Base-by-base conservation (phyloP, 2,888 invertebrate species). In the Plusia festucae region DNA sequence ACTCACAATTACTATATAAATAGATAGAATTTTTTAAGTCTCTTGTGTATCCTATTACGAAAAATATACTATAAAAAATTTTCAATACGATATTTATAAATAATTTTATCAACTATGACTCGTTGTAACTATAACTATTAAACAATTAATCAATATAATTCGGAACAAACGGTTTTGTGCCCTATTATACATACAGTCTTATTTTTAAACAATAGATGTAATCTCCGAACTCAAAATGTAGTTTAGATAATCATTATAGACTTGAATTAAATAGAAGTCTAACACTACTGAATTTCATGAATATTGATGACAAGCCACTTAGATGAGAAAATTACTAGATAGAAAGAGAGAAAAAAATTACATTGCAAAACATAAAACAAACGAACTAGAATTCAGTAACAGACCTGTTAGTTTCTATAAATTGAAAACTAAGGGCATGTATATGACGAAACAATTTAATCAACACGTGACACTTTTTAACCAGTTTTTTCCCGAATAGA, bases 381-480 rank as follows among this genome's bases (percentile, higher is more conserved):
- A 30, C 15, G 1, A 34, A 34, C 2, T 34, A 34, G 3, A 9
- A 8, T 30, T 27, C 9, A 9, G 30, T 9, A 9, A 30, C n/a
- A 6, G n/a, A n/a, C 7, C n/a, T 2, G 40, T n/a, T n/a, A 7
- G 4, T 40, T n/a, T 44, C 16, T 44, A 16, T 44, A 46, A 46
- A 16, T 46, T 16, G 1, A 3, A 30, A 60, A 40, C 30, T 53
- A 24, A 27, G 46, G 32, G 5, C 4, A 5, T 20, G n/a, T 30
- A 61, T n/a, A 20, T 51, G 44, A 11, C 30, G 22, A 76, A 60
- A 64, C 57, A 56, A 74, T 68, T 69, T 58, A 60, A 60, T 53
- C 54, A 16, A 40, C 57, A 32, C 32, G 44, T 60, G 18, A 46
- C 20, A 59, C 9, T 34, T 60, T 56, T 49, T 18, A 40, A 32